Conservation (phyloP, 2,888 invertebrate species). For the Allygus modestus region DNA sequence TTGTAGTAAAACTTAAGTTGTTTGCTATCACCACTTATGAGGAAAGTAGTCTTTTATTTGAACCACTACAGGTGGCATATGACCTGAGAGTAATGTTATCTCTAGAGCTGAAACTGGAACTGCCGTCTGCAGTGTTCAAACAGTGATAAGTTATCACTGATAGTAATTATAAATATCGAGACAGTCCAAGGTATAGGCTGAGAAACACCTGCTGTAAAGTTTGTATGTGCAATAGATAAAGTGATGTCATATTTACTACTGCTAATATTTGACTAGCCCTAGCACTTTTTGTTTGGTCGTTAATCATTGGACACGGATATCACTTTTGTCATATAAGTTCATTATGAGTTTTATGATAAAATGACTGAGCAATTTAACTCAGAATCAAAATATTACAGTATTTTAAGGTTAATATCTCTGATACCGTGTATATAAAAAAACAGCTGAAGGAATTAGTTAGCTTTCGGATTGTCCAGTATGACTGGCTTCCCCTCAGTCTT, state of each 20-base stretch:
- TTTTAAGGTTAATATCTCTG: no score
- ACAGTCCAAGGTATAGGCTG: slow-evolving; percentile 37
- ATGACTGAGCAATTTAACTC: no score
- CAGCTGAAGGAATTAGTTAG: no score
- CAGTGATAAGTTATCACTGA: slow-evolving; percentile 18
- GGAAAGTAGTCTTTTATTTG: neutral
- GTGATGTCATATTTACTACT: slow-evolving; percentile 14
- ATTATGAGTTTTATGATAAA: no score
- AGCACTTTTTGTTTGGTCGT: slow-evolving; percentile 2
- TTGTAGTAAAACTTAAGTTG: neutral
- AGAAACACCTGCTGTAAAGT: slow-evolving; percentile 31
- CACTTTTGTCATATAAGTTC: neutral
- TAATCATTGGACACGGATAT: neutral
- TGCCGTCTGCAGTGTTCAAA: slow-evolving; percentile 43
- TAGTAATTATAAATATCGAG: slow-evolving; percentile 38
- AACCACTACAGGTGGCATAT: neutral
- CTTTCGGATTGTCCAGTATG: no score
- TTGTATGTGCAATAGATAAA: slow-evolving; percentile 38
- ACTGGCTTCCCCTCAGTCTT: no score
- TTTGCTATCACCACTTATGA: neutral
- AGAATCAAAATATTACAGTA: no score
- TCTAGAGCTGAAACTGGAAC: slow-evolving; percentile 9
- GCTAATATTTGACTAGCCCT: slow-evolving; percentile 6
- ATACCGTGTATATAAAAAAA: no score
- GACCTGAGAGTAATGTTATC: slow-evolving; percentile 12